phyloP scores from a whole-genome alignment of 2,797 vertebrate genomes.

The Gadopsis marmoratus region DNA sequence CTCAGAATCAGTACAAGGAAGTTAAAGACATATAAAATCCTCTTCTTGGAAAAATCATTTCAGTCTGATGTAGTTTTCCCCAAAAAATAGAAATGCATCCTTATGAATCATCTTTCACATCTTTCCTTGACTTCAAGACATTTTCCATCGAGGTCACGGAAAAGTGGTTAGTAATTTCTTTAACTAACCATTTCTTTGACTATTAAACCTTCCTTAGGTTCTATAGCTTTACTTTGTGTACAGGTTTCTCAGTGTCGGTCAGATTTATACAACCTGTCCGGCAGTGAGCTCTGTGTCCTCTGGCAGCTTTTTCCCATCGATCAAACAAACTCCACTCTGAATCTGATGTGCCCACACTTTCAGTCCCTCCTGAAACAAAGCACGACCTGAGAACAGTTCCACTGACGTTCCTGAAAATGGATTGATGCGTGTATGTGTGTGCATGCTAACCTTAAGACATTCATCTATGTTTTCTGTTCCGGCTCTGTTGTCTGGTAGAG shows the following conservation, averaged over 20 bases:
- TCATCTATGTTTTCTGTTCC: constrained; percentile 81
- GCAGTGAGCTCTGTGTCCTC: constrained; percentile 83
- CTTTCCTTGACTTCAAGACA: no score
- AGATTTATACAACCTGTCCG: constrained; percentile 66
- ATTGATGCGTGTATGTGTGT: neutral
- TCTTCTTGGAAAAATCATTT: no score
- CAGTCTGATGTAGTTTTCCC: no score
- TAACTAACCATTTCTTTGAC: no score
- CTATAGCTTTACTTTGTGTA: neutral
- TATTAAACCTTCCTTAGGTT: neutral
- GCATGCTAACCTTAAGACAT: constrained; percentile 86
- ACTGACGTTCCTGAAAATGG: neutral
- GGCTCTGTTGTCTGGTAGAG: constrained; percentile 81
- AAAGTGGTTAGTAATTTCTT: no score
- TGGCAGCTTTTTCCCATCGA: constrained; percentile 89
- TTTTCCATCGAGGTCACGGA: no score
- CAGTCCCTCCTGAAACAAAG: constrained; percentile 88
- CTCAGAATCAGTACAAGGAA: neutral
- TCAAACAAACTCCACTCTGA: constrained; percentile 87
- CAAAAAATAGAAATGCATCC: neutral
- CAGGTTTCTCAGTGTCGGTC: neutral
- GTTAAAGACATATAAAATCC: neutral
- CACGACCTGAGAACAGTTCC: constrained; percentile 14
- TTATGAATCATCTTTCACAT: no score
- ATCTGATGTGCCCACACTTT: constrained; percentile 90